A percentile compares a stretch with the other conserved stretches of the same genome.
These are phyloP conservation scores for Enteromius trimaculatus DNA, from an alignment of 2,797 vertebrate genomes.

Conservation along the genomic window DNA sequence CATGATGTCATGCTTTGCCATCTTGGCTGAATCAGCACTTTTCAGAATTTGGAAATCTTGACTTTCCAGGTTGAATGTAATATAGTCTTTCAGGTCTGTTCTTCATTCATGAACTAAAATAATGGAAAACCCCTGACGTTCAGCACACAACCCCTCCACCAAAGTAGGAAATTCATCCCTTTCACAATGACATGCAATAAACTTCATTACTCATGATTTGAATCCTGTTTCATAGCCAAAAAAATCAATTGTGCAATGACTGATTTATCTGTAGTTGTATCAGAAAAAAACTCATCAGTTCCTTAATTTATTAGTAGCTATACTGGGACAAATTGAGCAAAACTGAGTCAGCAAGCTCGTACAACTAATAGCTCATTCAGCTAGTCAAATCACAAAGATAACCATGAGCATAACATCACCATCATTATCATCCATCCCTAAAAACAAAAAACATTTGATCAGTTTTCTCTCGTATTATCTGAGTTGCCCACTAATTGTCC, in stretches of 20 bases:
- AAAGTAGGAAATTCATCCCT: constrained; percentile 19
- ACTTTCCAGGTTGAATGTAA: not conserved
- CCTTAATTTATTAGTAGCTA: not conserved
- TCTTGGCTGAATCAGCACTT: not conserved
- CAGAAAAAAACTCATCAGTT: not conserved
- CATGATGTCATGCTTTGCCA: not conserved
- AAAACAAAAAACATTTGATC: not conserved
- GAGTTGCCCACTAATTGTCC: not conserved
- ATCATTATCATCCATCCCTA: not conserved
- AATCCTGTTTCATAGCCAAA: not conserved
- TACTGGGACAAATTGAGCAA: not conserved
- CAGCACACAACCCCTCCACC: not conserved
- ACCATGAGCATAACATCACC: not conserved
- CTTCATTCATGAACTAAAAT: constrained; percentile 7
- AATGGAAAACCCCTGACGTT: constrained; percentile 22
- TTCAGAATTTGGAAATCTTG: not conserved
- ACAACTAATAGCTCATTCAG: not conserved
- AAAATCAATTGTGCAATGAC: not conserved
- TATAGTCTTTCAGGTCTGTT: not conserved
- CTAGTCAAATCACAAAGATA: not conserved
- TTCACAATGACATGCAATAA: constrained; percentile 39
- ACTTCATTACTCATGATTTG: not conserved
- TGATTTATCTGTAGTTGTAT: not conserved
- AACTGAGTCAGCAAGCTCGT: not conserved
- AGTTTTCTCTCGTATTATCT: not conserved